Evolutionary conservation across 2,888 invertebrate genomes (phyloP).

Genomic region (Cosmia pyralina): DNA sequence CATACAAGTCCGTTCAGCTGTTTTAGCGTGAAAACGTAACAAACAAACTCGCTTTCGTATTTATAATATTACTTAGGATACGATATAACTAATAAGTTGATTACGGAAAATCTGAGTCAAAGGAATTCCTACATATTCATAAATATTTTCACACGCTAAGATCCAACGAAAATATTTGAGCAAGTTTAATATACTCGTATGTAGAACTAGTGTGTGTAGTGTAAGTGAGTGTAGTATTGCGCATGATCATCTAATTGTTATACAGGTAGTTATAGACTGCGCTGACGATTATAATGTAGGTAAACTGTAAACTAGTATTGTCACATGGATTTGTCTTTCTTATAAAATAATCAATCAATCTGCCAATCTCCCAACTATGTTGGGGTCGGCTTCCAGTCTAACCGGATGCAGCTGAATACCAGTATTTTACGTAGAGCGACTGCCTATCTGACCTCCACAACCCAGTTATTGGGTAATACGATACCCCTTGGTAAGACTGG

Average conservation of each 20-base stretch:
- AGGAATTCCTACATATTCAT: neutral
- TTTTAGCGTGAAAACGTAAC: no score
- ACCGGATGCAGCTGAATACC: no score
- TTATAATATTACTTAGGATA: no score
- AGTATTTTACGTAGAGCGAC: no score
- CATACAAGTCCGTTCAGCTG: no score
- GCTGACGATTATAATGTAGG: neutral
- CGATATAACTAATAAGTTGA: no score
- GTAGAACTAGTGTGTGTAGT: neutral
- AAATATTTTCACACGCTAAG: slow-evolving; percentile 27
- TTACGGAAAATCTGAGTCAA: neutral
- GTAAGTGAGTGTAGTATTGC: slow-evolving; percentile 40
- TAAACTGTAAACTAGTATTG: neutral
- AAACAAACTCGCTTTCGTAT: no score
- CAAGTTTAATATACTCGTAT: slow-evolving; percentile 3
- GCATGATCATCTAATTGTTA: slow-evolving; percentile 31
- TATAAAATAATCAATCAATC: neutral
- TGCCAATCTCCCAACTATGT: no score
- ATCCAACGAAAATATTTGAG: slow-evolving; percentile 29
- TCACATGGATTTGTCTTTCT: neutral
- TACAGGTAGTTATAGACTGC: slow-evolving; percentile 6
- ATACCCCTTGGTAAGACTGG: no score
- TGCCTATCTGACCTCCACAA: no score
- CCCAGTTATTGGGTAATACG: no score
- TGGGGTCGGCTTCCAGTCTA: no score